Percentiles rank a stretch among this genome's conserved stretches.
These are phyloP conservation scores for Oreochromis mossambicus DNA, from an alignment of 2,797 vertebrate genomes.

Conservation along the genomic window DNA sequence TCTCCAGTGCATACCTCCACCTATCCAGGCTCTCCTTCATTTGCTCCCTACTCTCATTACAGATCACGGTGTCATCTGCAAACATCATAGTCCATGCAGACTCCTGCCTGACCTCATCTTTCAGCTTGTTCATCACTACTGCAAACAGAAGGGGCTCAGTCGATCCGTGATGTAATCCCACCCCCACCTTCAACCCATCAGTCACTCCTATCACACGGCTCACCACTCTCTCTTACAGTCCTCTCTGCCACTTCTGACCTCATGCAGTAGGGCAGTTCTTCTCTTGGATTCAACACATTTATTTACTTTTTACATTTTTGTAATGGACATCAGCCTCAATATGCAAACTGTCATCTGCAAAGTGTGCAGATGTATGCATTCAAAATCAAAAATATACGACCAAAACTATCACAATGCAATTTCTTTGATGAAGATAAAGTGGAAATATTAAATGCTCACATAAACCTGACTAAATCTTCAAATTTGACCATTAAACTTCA, in stretches of 20 bases:
- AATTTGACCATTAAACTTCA: neutral
- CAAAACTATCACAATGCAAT: neutral
- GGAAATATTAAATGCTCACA: neutral
- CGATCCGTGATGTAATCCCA: neutral
- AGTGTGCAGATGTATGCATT: neutral
- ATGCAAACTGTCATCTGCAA: neutral
- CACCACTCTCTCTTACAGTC: neutral
- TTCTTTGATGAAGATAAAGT: neutral
- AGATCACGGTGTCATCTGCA: neutral
- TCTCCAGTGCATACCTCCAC: neutral
- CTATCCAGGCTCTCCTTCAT: neutral
- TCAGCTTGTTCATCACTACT: neutral
- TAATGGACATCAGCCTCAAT: neutral
- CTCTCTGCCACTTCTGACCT: neutral
- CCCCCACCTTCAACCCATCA: neutral
- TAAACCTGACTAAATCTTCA: neutral
- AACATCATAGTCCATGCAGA: neutral
- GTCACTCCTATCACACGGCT: neutral
- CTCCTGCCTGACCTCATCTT: neutral
- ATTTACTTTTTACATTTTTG: neutral
- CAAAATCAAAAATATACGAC: neutral
- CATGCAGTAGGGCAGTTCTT: neutral
- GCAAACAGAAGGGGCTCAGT: neutral
- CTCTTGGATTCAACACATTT: neutral
- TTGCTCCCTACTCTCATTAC: neutral